These are phyloP conservation scores for Polyergus mexicanus DNA, from an alignment of 1,140 invertebrate genomes.

Conservation along the genomic window DNA sequence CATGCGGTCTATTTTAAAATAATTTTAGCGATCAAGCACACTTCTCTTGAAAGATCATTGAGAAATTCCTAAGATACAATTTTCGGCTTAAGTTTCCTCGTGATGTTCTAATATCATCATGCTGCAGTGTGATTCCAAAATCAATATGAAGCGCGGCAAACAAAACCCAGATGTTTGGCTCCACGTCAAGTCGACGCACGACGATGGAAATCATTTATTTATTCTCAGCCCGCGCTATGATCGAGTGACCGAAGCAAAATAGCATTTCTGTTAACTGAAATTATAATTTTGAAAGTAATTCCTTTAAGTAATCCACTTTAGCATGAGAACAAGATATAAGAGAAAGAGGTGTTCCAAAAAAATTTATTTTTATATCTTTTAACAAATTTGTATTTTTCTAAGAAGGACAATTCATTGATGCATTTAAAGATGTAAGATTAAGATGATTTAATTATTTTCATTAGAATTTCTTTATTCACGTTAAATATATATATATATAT, in stretches of 20 bases:
- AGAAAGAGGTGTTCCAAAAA: neutral
- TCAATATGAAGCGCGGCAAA: slow-evolving; percentile 51
- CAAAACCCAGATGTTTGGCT: slow-evolving; percentile 60
- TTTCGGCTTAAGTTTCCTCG: slow-evolving; percentile 1
- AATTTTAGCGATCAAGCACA: neutral
- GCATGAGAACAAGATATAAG: neutral
- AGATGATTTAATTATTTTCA: no score
- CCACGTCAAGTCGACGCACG: slow-evolving; percentile 34
- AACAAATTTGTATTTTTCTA: neutral
- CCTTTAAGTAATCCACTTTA: neutral
- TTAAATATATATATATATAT: no score
- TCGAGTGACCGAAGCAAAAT: slow-evolving; percentile 13
- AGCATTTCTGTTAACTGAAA: slow-evolving; percentile 7
- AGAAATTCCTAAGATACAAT: slow-evolving; percentile 18
- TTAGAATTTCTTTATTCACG: no score
- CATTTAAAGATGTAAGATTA: neutral
- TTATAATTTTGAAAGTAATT: slow-evolving; percentile 1
- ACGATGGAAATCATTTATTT: slow-evolving; percentile 53
- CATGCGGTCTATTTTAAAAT: neutral
- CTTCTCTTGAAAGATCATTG: neutral
- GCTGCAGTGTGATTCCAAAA: slow-evolving; percentile 36
- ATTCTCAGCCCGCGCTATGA: neutral
- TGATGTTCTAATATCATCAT: slow-evolving; percentile 26
- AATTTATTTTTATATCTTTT: neutral
- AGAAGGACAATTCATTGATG: neutral